phyloP scores from a whole-genome alignment of 2,888 invertebrate genomes.

The Catotricha subobsoleta region DNA sequence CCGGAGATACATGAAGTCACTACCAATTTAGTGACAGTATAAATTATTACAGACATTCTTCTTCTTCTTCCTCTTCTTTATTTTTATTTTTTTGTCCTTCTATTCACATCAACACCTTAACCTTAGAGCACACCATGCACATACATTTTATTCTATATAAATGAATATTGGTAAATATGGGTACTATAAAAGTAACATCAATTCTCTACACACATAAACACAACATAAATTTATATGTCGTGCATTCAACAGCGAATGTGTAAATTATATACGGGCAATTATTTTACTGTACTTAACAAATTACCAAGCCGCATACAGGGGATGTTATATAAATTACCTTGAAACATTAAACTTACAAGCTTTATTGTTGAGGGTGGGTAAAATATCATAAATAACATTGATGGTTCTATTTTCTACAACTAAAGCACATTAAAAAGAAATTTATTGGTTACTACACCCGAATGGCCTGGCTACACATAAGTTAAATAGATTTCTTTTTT shows the following conservation, averaged over 20 bases:
- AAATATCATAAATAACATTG: slow-evolving; percentile 11
- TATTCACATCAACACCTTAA: too few species aligned
- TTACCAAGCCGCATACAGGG: slow-evolving; percentile 30
- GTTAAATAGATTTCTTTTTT: too few species aligned
- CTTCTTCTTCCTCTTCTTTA: too few species aligned
- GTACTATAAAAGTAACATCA: too few species aligned
- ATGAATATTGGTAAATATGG: too few species aligned
- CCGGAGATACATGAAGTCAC: too few species aligned
- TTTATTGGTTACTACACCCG: slow-evolving; percentile 6
- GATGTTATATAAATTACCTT: slow-evolving; percentile 7
- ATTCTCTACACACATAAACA: too few species aligned
- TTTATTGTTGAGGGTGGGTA: slow-evolving; percentile 13
- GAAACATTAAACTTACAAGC: slow-evolving; percentile 11
- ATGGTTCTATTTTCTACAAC: slow-evolving; percentile 12
- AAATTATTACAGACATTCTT: too few species aligned
- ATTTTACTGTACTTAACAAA: slow-evolving; percentile 33
- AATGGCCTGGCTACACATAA: slow-evolving; percentile 3
- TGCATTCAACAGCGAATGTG: slow-evolving; percentile 22
- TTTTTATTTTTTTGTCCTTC: too few species aligned
- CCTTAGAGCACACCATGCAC: too few species aligned
- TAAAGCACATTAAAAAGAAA: slow-evolving; percentile 10
- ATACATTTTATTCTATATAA: too few species aligned
- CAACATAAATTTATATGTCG: slow-evolving; percentile 6
- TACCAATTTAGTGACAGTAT: too few species aligned
- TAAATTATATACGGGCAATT: slow-evolving; percentile 33